Evolutionary conservation across 2,113 vertebrate genomes (phyloP).

Genomic region (Eurypyga helias): DNA sequence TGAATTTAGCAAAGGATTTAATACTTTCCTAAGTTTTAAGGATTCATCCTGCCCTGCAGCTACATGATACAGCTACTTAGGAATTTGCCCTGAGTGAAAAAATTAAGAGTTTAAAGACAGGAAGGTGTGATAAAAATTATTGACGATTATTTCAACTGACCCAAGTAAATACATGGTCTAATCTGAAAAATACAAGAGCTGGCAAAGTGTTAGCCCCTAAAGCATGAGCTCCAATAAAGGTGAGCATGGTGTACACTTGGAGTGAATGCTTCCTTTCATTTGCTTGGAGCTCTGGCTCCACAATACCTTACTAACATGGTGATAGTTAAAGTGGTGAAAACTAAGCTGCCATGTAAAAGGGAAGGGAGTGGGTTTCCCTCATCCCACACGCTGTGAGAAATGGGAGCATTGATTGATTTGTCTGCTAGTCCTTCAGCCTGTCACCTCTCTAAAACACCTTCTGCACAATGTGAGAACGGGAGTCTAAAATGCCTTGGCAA

Average conservation of each 20-base stretch:
- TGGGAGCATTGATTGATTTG: not conserved
- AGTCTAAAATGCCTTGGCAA: not conserved
- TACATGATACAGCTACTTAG: not conserved
- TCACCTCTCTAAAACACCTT: not conserved
- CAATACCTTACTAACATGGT: not conserved
- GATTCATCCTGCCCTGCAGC: not conserved
- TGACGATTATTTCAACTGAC: not conserved
- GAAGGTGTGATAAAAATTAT: not conserved
- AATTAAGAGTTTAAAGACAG: not conserved
- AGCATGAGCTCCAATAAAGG: not conserved
- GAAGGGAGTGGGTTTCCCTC: not conserved
- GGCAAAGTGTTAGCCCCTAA: not conserved
- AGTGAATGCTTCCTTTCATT: not conserved
- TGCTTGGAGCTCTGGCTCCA: not conserved
- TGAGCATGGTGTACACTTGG: not conserved
- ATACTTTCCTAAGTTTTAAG: not conserved
- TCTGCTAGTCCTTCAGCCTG: not conserved
- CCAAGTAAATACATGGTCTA: not conserved
- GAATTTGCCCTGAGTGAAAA: not conserved
- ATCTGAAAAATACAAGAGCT: not conserved
- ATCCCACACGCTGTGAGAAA: fast-evolving
- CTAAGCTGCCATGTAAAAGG: not conserved
- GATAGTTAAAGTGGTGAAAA: not conserved
- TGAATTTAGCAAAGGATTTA: not conserved
- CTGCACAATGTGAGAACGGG: not conserved